These are phyloP conservation scores for Corvus hawaiiensis DNA, from an alignment of 2,113 vertebrate genomes.

Conservation along the genomic window DNA sequence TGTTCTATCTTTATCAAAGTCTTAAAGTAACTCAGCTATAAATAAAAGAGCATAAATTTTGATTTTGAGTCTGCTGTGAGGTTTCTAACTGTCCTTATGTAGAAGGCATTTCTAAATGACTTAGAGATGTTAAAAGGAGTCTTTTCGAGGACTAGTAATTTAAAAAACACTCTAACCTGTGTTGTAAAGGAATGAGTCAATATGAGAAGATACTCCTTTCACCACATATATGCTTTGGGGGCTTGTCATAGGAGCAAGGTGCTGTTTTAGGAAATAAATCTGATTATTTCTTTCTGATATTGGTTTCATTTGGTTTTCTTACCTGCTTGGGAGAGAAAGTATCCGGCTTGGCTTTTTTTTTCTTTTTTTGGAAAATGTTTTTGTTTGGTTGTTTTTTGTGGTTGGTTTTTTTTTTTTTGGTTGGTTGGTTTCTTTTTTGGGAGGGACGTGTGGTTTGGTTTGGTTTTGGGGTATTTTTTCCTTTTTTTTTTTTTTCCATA, in stretches of 20 bases:
- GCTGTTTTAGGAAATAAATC: not conserved
- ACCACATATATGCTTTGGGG: not conserved
- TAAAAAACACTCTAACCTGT: not conserved
- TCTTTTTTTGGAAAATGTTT: not conserved
- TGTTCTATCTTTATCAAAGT: conserved; percentile 43
- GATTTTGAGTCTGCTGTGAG: not conserved
- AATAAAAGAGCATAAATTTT: conserved; percentile 45
- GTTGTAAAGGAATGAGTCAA: not conserved
- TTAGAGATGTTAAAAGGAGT: not conserved
- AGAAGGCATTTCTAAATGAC: not conserved
- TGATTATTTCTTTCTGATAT: not conserved
- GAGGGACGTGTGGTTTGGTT: not conserved
- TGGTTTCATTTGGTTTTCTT: not conserved
- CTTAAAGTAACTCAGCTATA: conserved; percentile 49
- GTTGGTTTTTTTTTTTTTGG: not conserved
- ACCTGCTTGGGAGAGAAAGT: not conserved
- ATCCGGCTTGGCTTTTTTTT: accelerated
- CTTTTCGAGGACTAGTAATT: not conserved
- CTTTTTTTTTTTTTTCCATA: not conserved
- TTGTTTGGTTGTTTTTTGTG: no score
- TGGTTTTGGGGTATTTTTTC: not conserved
- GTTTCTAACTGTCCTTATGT: not conserved
- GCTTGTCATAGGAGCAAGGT: not conserved
- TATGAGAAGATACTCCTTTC: not conserved
- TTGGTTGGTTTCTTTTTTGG: not conserved